These are phyloP conservation scores for Chirona hameri DNA, from an alignment of 2,888 invertebrate genomes.

Conservation along the genomic window DNA sequence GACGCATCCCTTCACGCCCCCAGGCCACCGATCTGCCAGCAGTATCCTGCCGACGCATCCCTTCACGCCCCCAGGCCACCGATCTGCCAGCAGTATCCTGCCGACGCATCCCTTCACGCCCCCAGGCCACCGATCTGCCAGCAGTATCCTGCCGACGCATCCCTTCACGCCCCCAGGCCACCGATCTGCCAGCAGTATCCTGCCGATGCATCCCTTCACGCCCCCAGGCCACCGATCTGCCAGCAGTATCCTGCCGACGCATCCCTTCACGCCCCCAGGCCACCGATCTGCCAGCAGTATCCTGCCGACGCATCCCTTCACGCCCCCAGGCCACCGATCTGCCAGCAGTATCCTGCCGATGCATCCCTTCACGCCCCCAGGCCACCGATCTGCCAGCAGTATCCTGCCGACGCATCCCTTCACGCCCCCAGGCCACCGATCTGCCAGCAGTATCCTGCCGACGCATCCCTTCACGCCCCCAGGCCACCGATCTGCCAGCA, in stretches of 20 bases:
- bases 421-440: constrained; percentile 52
- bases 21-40: constrained; percentile 67
- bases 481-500: constrained; percentile 70
- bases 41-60: constrained; percentile 89
- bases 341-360: constrained; percentile 89
- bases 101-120: no score
- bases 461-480: no score
- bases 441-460: constrained; percentile 86
- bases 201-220: constrained; percentile 73
- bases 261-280: no score
- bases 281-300: constrained; percentile 81
- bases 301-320: no score
- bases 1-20: no score
- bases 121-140: constrained; percentile 65
- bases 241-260: constrained; percentile 84
- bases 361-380: no score
- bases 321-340: constrained; percentile 55
- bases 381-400: constrained; percentile 73
- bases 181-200: constrained; percentile 86
- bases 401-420: constrained; percentile 91
- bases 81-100: constrained; percentile 85
- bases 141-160: constrained; percentile 84
- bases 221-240: constrained; percentile 62
- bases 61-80: constrained; percentile 42
- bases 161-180: no score